Base-by-base conservation (phyloP, 1,140 invertebrate species). In the Aethina tumida region DNA sequence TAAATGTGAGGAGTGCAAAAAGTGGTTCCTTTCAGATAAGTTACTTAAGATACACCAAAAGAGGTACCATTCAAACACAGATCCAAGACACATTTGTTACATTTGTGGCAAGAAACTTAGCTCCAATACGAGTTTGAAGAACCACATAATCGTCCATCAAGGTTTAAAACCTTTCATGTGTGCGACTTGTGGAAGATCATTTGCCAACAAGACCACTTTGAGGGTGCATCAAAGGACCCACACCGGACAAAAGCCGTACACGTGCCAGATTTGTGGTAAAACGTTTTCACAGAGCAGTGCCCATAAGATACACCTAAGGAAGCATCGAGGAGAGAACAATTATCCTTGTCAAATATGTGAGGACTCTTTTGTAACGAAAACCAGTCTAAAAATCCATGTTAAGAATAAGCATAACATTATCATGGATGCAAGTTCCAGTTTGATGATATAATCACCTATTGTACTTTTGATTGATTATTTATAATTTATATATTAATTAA, bases 221-320 rank as follows among this genome's bases (percentile, higher is more conserved):
- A 74, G 80, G 35, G 78, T 81, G 9, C 84, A 87, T 59, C 75
- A 82, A 45, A 64, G 80, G 50, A 68, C 79, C 49, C 81, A 85
- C 62, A 82, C 78, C 17, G 83, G 82, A 5, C 77, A 83, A 51
- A 70, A 77, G 43, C 82, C 82, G 0, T 84, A 81, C 56, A 68
- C 69, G 48, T 85, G 81, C 53, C 62, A 65, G 27, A 66, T 70
- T 25, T 86, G 83, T 57, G 62, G 67, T 4, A 74, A 81, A 51
- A 67, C 68, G 0, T 77, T 76, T 52, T 45, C 49, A 1, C 43
- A 51, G 17, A 45, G 40, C 12, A 34, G 41, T 18, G 35, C 44
- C 10, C 45, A 57, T 29, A 52, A 43, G 22, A 37, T 43, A 18
- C 66, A 67, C 31, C 56, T 64, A 52, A 56, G 55, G 46, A 53